These are phyloP conservation scores for Parasteatoda lunata DNA, from an alignment of 2,888 invertebrate species.

Conservation along the genomic window DNA sequence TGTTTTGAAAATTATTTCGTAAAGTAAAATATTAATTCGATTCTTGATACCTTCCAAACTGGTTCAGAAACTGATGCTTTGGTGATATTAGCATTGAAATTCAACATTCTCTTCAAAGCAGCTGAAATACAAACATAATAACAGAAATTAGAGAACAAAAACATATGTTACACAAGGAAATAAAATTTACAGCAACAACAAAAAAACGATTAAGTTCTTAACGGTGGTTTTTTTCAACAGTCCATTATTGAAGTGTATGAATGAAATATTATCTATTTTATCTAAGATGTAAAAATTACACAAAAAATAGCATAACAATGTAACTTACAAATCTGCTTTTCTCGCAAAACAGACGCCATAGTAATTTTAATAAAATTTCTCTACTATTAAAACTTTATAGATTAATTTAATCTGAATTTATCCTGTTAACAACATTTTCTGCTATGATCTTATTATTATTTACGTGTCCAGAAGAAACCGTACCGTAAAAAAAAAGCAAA, in stretches of 20 bases:
- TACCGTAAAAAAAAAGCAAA: not conserved
- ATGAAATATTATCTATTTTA: no score
- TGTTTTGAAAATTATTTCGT: no score
- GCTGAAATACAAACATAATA: conserved; percentile 74
- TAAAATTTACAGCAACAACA: not conserved
- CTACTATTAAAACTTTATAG: not conserved
- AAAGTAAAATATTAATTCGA: not conserved
- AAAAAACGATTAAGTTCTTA: no score
- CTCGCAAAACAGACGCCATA: conserved; percentile 51
- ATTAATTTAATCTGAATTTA: not conserved
- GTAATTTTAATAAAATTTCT: not conserved
- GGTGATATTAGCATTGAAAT: conserved; percentile 87
- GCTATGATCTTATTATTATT: not conserved
- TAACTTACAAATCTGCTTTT: conserved; percentile 61
- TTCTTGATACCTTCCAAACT: conserved; percentile 82
- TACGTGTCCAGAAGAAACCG: conserved; percentile 17
- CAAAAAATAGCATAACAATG: not conserved
- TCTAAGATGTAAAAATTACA: not conserved
- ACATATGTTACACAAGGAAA: not conserved
- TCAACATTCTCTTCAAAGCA: conserved; percentile 96
- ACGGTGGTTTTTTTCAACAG: no score
- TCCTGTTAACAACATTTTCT: not conserved
- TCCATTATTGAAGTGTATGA: no score
- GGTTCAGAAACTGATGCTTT: conserved; percentile 87
- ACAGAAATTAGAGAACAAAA: conserved; percentile 1